These are phyloP conservation scores for Malacosoma neustria DNA, from an alignment of 2,888 invertebrate species.

Conservation along the genomic window DNA sequence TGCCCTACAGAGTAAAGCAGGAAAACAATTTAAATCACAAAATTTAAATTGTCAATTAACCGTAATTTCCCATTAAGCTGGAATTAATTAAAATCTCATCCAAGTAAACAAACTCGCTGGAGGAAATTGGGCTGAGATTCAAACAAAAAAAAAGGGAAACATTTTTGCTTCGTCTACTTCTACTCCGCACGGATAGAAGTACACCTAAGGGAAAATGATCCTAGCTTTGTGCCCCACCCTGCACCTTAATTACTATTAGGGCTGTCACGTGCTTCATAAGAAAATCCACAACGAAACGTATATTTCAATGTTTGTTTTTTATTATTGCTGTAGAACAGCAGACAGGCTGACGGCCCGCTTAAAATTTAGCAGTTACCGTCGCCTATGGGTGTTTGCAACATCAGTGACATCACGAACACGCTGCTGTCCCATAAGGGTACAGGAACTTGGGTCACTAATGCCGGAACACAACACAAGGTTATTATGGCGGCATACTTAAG, in stretches of 20 bases:
- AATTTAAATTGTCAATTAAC: not conserved
- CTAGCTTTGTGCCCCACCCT: conserved; percentile 17
- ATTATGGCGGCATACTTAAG: no score
- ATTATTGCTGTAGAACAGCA: no score
- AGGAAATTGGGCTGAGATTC: not conserved
- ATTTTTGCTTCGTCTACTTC: not conserved
- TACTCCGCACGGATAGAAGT: conserved; percentile 16
- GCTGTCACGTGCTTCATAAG: not conserved
- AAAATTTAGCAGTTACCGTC: no score
- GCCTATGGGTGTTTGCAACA: no score
- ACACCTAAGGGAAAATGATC: conserved; percentile 30
- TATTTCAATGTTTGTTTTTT: no score
- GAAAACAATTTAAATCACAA: not conserved
- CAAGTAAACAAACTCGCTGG: not conserved
- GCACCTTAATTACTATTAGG: conserved; percentile 36
- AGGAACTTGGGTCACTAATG: no score
- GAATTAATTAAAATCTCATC: not conserved
- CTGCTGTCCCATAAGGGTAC: no score
- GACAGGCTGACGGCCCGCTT: no score
- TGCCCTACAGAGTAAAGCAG: no score
- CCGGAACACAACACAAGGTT: no score
- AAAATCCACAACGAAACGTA: no score
- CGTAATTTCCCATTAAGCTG: not conserved
- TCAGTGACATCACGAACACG: no score
- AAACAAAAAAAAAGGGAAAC: not conserved